Percentiles rank a stretch among this genome's conserved stretches.
Evolutionary conservation across 2,797 vertebrate genomes (phyloP).

Genomic region (Scyliorhinus canicula): DNA sequence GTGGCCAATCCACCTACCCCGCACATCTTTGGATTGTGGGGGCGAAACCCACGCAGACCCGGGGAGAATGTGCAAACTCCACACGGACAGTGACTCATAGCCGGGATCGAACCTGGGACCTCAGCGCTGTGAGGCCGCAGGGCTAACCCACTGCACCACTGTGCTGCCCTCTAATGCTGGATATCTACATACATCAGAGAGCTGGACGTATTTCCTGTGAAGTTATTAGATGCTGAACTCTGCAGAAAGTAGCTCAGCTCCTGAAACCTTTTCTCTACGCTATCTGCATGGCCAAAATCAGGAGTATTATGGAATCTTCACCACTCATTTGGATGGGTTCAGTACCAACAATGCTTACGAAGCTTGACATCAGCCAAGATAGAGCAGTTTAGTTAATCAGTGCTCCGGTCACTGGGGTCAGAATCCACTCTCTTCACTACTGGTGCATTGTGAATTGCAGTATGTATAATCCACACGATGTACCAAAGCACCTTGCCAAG

Average conservation of each 20-base stretch:
- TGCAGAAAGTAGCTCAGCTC: not conserved
- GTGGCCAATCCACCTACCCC: too few relatives aligned
- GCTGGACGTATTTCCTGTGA: not conserved
- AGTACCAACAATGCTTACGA: not conserved
- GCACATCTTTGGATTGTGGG: too few relatives aligned
- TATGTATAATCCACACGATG: not conserved
- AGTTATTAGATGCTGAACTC: not conserved
- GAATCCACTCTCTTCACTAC: not conserved
- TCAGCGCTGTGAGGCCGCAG: too few relatives aligned
- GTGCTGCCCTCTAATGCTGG: too few relatives aligned
- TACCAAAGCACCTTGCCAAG: not conserved
- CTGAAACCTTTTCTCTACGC: not conserved
- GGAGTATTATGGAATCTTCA: not conserved
- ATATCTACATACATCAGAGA: not conserved
- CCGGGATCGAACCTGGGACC: too few relatives aligned
- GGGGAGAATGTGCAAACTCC: too few relatives aligned
- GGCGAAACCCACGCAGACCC: too few relatives aligned
- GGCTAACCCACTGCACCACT: too few relatives aligned
- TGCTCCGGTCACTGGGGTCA: not conserved
- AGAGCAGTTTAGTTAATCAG: too few relatives aligned
- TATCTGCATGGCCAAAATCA: not conserved
- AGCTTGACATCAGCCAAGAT: not conserved
- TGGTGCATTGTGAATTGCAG: not conserved
- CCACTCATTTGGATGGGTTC: not conserved
- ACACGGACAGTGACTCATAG: too few relatives aligned